A percentile compares a stretch with the other conserved stretches of the same genome.
These are phyloP conservation scores for Nanorana parkeri DNA, from an alignment of 2,113 vertebrate genomes.

Conservation along the genomic window DNA sequence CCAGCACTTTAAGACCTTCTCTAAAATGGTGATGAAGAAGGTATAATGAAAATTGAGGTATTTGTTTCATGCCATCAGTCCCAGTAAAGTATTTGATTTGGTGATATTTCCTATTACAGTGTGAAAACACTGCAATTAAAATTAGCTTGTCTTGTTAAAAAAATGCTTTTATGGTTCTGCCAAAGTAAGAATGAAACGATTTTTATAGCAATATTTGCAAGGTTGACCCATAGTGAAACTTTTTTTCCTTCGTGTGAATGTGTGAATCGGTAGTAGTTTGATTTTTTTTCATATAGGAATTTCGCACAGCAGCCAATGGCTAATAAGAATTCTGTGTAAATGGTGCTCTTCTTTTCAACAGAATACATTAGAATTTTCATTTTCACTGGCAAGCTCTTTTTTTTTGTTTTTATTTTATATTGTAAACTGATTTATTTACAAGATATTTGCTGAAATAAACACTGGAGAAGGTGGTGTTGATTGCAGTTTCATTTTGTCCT, in stretches of 20 bases:
- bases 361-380: conserved; percentile 69
- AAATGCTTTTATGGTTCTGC: conserved; percentile 42
- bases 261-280: neutral
- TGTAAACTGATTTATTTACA: conserved; percentile 78
- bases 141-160: conserved; percentile 18
- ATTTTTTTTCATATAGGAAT: conserved; percentile 25
- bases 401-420: conserved; percentile 85
- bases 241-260: neutral
- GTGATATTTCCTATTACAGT: conserved; percentile 1
- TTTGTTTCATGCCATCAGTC: neutral
- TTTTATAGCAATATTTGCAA: conserved; percentile 47
- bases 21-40: neutral
- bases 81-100: neutral
- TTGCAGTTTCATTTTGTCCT: no score
- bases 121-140: conserved; percentile 7
- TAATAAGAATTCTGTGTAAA: conserved; percentile 79
- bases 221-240: conserved; percentile 13
- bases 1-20: conserved; percentile 37
- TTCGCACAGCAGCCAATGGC: conserved; percentile 61
- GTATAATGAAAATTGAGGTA: neutral
- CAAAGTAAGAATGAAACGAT: conserved; percentile 24
- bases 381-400: conserved; percentile 81
- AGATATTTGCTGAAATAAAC: conserved; percentile 85
- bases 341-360: conserved; percentile 82
- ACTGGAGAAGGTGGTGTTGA: conserved; percentile 66